phyloP scores from a whole-genome alignment of 2,113 vertebrate species.

The Sclerurus mexicanus region DNA sequence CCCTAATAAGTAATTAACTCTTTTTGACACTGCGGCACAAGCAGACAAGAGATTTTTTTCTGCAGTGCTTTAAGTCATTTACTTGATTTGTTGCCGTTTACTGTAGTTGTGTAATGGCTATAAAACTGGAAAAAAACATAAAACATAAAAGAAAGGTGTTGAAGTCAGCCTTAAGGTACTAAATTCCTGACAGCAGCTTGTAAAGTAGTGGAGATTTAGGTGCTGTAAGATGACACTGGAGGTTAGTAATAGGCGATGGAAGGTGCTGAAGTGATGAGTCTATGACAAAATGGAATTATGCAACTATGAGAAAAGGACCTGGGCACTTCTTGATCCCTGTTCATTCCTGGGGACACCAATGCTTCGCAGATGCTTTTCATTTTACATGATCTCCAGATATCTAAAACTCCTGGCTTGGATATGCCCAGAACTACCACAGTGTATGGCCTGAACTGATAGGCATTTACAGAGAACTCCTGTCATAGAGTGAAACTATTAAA shows the following conservation, averaged over 20 bases:
- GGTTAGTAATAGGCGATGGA: background rate
- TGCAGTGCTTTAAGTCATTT: constrained; percentile 40
- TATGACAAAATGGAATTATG: background rate
- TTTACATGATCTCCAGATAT: background rate
- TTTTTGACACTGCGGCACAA: background rate
- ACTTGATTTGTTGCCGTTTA: constrained; percentile 66
- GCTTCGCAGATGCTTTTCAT: background rate
- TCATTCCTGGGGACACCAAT: background rate
- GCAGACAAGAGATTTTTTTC: background rate
- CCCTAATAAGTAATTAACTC: constrained; percentile 40
- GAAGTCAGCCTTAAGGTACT: constrained; percentile 72
- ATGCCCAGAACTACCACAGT: background rate
- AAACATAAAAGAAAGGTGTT: constrained; percentile 73
- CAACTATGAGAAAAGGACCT: background rate
- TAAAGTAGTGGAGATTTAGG: constrained; percentile 65
- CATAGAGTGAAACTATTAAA: background rate
- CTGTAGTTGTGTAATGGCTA: constrained; percentile 64
- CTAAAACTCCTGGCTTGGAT: background rate
- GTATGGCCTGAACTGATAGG: background rate
- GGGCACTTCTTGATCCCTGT: background rate
- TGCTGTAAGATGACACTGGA: constrained; percentile 14
- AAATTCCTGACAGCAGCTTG: constrained; percentile 73
- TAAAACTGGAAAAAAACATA: constrained; percentile 67
- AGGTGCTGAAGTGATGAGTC: background rate
- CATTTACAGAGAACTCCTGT: background rate